Evolutionary conservation across 1,140 invertebrate genomes (phyloP).

Genomic region (Melitaea cinxia): DNA sequence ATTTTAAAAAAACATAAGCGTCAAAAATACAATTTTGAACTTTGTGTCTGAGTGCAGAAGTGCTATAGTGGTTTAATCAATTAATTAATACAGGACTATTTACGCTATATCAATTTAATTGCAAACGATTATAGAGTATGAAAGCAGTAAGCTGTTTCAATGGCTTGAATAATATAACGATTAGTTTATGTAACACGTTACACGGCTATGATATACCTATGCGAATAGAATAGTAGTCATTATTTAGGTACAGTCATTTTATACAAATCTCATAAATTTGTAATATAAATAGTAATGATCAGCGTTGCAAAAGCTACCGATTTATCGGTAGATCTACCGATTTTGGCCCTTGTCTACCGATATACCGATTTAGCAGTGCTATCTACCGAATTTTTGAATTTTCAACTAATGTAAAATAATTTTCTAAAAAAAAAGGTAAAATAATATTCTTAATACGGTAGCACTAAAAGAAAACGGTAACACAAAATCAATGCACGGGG

Average conservation of each 20-base stretch:
- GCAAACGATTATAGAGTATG: background rate
- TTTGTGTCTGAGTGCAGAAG: background rate
- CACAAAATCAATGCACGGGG: too few species aligned
- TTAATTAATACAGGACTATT: background rate
- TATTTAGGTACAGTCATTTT: background rate
- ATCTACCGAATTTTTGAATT: too few species aligned
- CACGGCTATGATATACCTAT: background rate
- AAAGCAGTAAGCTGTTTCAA: slow-evolving; percentile 11
- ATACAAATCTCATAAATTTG: too few species aligned
- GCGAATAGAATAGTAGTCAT: background rate
- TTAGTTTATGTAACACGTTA: slow-evolving; percentile 9
- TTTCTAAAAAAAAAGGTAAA: too few species aligned
- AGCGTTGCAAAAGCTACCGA: too few species aligned
- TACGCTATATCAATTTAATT: slow-evolving; percentile 10
- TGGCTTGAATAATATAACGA: slow-evolving; percentile 16
- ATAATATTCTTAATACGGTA: too few species aligned
- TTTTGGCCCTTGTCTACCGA: too few species aligned
- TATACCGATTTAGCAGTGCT: too few species aligned
- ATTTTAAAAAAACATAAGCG: background rate
- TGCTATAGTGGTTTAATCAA: background rate
- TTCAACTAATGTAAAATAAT: too few species aligned
- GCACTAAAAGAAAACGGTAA: too few species aligned
- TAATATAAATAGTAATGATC: too few species aligned
- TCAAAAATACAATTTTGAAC: background rate
- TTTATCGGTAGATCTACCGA: too few species aligned